Conservation (phyloP, 2,113 vertebrate species). For the Cathartes aura region DNA sequence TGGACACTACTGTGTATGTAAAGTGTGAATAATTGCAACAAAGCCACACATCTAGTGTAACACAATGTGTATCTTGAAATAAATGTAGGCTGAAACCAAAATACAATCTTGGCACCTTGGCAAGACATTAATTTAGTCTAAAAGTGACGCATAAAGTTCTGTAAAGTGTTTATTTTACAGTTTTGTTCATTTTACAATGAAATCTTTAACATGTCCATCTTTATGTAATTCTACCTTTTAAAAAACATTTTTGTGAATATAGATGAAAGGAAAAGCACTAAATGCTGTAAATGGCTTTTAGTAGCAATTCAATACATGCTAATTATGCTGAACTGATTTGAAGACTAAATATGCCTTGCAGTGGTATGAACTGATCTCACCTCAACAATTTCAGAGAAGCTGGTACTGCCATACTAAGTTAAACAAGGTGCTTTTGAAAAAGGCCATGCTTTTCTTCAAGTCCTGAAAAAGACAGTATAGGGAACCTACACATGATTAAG, state of each 20-base stretch:
- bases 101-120: neutral
- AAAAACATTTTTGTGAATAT: neutral
- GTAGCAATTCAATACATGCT: neutral
- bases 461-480: neutral
- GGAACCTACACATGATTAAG: neutral
- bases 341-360: neutral
- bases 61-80: neutral
- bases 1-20: neutral
- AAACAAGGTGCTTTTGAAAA: constrained; percentile 31
- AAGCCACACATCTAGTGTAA: neutral
- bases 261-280: neutral
- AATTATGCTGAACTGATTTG: neutral
- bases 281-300: neutral
- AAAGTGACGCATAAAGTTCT: neutral
- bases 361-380: neutral
- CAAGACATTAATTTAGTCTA: neutral
- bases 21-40: neutral
- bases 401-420: neutral
- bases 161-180: neutral
- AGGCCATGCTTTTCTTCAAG: neutral
- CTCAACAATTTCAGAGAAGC: neutral
- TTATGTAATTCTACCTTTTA: neutral
- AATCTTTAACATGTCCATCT: neutral
- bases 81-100: neutral
- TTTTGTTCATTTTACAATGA: neutral